phyloP scores from a whole-genome alignment of 92 coral and sea anemone genomes.

The Plumapathes pennacea region DNA sequence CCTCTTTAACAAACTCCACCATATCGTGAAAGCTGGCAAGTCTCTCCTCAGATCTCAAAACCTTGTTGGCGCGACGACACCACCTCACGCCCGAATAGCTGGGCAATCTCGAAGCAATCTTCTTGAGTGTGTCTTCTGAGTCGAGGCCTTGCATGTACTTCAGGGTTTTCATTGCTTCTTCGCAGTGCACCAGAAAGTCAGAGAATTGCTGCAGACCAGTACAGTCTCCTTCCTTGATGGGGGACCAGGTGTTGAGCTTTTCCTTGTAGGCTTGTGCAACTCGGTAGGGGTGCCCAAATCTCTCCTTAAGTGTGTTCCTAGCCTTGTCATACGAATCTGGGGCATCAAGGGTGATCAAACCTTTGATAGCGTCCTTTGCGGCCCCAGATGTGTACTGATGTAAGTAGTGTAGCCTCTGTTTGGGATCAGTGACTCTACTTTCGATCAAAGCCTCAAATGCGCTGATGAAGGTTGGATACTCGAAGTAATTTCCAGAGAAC shows the following conservation, averaged over 20 bases:
- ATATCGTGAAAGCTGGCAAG: slow-evolving; percentile 57
- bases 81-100: slow-evolving; percentile 42
- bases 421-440: slow-evolving; percentile 30
- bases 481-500: slow-evolving; percentile 49
- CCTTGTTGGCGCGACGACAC: slow-evolving; percentile 17
- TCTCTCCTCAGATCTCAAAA: slow-evolving; percentile 12
- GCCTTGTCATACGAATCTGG: slow-evolving; percentile 53
- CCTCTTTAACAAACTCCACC: slow-evolving; percentile 35
- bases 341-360: slow-evolving; percentile 49
- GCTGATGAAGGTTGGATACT: slow-evolving; percentile 48
- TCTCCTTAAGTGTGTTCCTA: slow-evolving; percentile 38
- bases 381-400: slow-evolving; percentile 45
- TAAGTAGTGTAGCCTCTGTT: slow-evolving; percentile 52
- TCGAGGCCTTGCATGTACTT: slow-evolving; percentile 34
- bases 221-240: slow-evolving; percentile 28
- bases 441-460: slow-evolving; percentile 56
- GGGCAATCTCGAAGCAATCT: slow-evolving; percentile 35
- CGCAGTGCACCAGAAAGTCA: slow-evolving; percentile 55
- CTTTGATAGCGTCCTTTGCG: slow-evolving; percentile 48
- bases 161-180: slow-evolving; percentile 28
- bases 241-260: slow-evolving; percentile 50
- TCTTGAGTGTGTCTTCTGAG: slow-evolving; percentile 51
- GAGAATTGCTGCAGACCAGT: slow-evolving; percentile 33
- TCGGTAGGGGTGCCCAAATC: slow-evolving; percentile 52
- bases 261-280: slow-evolving; percentile 47